phyloP scores from a whole-genome alignment of 2,888 invertebrate genomes.

The Abrostola triplasia region DNA sequence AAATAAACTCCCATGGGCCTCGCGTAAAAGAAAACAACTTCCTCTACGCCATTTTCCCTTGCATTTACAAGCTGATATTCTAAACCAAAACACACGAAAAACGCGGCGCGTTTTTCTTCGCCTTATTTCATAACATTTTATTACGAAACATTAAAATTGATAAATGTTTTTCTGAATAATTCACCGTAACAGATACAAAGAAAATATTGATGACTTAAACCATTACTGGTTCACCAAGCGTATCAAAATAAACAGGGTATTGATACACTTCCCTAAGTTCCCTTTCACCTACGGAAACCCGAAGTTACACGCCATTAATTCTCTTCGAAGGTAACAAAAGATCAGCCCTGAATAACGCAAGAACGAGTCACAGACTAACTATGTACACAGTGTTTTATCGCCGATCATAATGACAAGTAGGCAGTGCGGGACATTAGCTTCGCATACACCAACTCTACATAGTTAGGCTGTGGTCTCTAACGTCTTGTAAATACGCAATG shows the following conservation, averaged over 20 bases:
- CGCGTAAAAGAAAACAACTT: neutral
- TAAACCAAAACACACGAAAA: neutral
- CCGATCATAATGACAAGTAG: slow-evolving; percentile 1
- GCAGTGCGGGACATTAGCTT: neutral
- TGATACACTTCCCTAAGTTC: slow-evolving; percentile 23
- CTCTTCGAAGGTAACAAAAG: slow-evolving; percentile 26
- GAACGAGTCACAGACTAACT: neutral
- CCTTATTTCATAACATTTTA: slow-evolving; percentile 18
- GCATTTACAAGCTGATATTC: neutral
- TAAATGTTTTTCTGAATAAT: slow-evolving; percentile 21
- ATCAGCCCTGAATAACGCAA: slow-evolving; percentile 11
- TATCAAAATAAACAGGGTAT: slow-evolving; percentile 43
- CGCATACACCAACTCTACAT: slow-evolving; percentile 7
- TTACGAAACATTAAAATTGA: slow-evolving; percentile 32
- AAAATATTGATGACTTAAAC: slow-evolving; percentile 44
- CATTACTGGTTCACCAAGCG: slow-evolving; percentile 37
- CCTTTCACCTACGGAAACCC: slow-evolving; percentile 36
- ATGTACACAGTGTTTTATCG: slow-evolving; percentile 3
- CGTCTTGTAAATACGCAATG: slow-evolving; percentile 33
- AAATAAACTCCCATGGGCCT: neutral
- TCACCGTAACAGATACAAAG: slow-evolving; percentile 28
- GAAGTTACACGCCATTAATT: slow-evolving; percentile 50
- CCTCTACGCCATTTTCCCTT: neutral
- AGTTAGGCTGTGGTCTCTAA: slow-evolving; percentile 17
- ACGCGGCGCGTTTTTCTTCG: neutral